These are phyloP conservation scores for Ptilodon capucinus DNA, from an alignment of 2,888 invertebrate genomes.

Conservation along the genomic window DNA sequence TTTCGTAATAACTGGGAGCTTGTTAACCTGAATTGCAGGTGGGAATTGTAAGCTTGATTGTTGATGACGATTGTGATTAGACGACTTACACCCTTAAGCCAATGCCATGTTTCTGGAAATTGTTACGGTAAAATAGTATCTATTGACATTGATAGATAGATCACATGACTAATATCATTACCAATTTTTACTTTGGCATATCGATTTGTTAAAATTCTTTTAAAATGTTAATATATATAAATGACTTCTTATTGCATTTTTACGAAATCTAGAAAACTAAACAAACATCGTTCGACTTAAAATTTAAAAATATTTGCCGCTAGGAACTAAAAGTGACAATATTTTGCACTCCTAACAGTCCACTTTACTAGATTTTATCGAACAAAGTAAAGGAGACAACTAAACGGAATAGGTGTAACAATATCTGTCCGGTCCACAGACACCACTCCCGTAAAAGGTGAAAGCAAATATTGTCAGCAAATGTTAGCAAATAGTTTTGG, in stretches of 20 bases:
- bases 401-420: conserved; percentile 37
- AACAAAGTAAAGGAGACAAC: conserved; percentile 26
- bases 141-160: too few species aligned
- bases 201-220: too few species aligned
- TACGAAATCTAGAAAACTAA: background rate
- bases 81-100: too few species aligned
- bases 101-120: too few species aligned
- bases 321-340: background rate
- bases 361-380: conserved; percentile 16
- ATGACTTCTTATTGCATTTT: background rate
- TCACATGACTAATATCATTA: too few species aligned
- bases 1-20: conserved; percentile 34
- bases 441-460: conserved; percentile 38
- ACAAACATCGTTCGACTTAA: background rate
- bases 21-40: conserved; percentile 45
- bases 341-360: background rate
- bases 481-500: conserved; percentile 21
- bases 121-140: too few species aligned
- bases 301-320: background rate
- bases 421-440: conserved; percentile 35
- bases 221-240: too few species aligned
- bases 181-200: too few species aligned
- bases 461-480: conserved; percentile 34
- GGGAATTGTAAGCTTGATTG: conserved; percentile 16
- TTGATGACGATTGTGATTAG: conserved; percentile 12